Evolutionary conservation across 2,113 vertebrate species (phyloP).

Genomic region (Raja brachyura): DNA sequence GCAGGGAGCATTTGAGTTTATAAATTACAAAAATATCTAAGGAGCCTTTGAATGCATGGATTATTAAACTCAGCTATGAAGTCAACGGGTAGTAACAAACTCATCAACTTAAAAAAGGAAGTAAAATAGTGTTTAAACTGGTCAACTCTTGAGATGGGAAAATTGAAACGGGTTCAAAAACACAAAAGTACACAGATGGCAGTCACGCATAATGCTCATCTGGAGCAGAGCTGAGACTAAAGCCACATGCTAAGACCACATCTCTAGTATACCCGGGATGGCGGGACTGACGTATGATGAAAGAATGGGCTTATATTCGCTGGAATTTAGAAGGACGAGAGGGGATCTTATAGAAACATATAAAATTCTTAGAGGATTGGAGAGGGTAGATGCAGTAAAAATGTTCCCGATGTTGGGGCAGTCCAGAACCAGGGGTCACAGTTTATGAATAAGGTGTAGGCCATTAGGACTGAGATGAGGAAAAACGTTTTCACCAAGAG

Average conservation of each 20-base stretch:
- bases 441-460: no score
- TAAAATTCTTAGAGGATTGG: no score
- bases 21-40: neutral
- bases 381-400: no score
- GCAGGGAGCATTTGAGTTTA: constrained; percentile 35
- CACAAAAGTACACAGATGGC: neutral
- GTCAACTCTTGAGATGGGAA: neutral
- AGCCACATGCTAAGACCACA: neutral
- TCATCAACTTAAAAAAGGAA: neutral
- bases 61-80: neutral
- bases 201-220: neutral
- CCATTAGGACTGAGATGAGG: no score
- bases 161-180: neutral
- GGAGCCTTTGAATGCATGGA: neutral
- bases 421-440: no score
- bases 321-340: no score
- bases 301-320: no score
- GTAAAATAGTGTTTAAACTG: neutral
- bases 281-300: no score
- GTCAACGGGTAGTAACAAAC: neutral
- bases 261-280: no score
- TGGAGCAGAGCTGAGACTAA: neutral
- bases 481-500: no score
- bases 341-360: no score
- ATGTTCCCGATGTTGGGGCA: no score